Evolutionary conservation across 1,140 invertebrate genomes (phyloP).

Genomic region (Acyrthosiphon pisum): DNA sequence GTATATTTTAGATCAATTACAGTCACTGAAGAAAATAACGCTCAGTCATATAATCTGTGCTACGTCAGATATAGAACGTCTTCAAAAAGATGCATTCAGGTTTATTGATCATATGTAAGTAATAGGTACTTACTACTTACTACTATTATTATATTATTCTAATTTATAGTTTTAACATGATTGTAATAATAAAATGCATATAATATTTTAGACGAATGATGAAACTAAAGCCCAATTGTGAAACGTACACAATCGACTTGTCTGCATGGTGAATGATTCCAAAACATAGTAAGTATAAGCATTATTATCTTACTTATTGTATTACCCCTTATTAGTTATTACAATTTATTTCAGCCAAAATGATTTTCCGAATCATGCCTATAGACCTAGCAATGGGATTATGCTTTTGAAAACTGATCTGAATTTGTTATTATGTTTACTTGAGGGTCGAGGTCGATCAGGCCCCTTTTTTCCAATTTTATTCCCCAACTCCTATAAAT

Average conservation of each 20-base stretch:
- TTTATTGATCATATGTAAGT: conserved; percentile 19
- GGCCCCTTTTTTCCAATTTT: background rate
- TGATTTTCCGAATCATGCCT: background rate
- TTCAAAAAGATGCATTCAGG: background rate
- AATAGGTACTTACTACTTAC: background rate
- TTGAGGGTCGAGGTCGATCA: background rate
- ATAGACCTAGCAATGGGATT: background rate
- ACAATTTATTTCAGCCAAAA: background rate
- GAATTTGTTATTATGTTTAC: background rate
- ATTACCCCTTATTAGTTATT: background rate
- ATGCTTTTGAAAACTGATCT: background rate
- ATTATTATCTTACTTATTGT: background rate
- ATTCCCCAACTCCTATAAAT: background rate
- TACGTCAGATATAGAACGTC: background rate
- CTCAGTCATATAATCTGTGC: conserved; percentile 36
- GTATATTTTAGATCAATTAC: background rate
- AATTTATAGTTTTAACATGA: background rate
- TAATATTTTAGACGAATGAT: background rate
- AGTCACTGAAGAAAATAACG: conserved; percentile 19
- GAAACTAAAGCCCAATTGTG: background rate
- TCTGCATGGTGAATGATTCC: background rate
- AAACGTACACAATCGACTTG: background rate
- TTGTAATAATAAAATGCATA: background rate
- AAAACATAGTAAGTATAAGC: background rate
- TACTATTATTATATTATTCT: background rate